Base-by-base conservation (phyloP, 1,140 invertebrate genomes). In the Drosophila sulfurigaster region DNA sequence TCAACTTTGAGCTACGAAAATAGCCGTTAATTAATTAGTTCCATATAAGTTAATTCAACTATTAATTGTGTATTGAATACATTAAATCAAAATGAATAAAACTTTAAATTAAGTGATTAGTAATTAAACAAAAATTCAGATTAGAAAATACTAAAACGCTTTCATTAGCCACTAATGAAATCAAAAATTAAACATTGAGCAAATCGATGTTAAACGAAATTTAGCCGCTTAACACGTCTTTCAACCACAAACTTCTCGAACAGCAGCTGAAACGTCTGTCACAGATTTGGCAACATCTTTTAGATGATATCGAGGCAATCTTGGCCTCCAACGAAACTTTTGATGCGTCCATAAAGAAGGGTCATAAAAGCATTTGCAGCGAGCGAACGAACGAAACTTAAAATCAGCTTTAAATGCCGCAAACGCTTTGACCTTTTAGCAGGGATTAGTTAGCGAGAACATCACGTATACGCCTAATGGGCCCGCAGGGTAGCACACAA, bases 391-490 rank as follows among this genome's bases (percentile, higher is more conserved):
- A 25, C 35, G 35, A 41, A 78, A 75, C 45, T 78, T 75, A 32
- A 78, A 82, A 66, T 70, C 75, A 58, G 69, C 74, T 75, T 62
- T 82, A 82, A 78, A 82, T 82, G 79, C 7, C 49, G 15, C 32
- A 57, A 38, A 32, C 16, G 25, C 57, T 76, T 72, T 25, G 63
- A 77, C 78, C 71, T 80, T 81, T 81, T 46, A 46, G 57, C 63
- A 57, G 10, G 15, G 56, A 51, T 62, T 69, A 69, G 20, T n/a
- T 25, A 11, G 5, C 7, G 15, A 46, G 8, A 60, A 52, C 68
- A 83, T 88, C 83, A 87, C 83, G 83, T 87, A 88, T 77, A 78
- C 83, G 83, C 69, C 80, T 86, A 88, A 81, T 87, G 77, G 77
- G 83, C 67, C 72, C 65, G 73, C 67, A 82, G 78, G 66, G 51